Evolutionary conservation across 2,113 vertebrate genomes (phyloP), one percentile per base, ranked within the genome.

Genomic region (Empidonax traillii): DNA sequence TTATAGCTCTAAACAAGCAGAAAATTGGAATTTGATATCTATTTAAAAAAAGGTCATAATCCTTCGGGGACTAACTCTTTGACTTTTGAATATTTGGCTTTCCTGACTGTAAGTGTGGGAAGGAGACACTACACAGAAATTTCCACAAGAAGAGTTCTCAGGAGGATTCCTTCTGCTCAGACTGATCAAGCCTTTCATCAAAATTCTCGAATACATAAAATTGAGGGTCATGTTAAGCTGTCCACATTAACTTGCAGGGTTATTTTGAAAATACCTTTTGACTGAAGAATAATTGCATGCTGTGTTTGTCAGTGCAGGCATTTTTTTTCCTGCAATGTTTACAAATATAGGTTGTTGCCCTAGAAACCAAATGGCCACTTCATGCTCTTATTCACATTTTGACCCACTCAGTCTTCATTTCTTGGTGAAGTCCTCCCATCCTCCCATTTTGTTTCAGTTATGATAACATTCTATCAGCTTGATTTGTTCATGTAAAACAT

Each of bases 361-460:
- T 83, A 75, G 94, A 87, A 95, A 95, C 91, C 4, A 58, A 87
- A 78, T 51, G 61, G 82, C 73, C 41, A 15, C 80, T 93, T 91
- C 41, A 28, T 86, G 85, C 41, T 74, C 37, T 80, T 24, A 56
- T 53, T 92, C 76, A 65, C 1, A 0, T 77, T 94, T 93, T 92
- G 73, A 16, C 43, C 69, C 0, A 3, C 43, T 80, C 22, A 28
- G 5, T 8, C 44, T 55, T 79, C 10, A 23, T 84, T 83, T 81
- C 46, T 91, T 82, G 47, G 24, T 37, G 39, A 93, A 77, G 12
- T 72, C 66, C n/a, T 87, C 78, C 77, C 15, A 67, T 79, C 35
- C 56, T 61, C 72, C 39, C 30, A 16, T 7, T 68, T 75, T 51
- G 17, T 84, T 90, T 86, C 20, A 51, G 21, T 81, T 81, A 56